A percentile compares a stretch with the other conserved stretches of the same genome.
Evolutionary conservation across 2,113 vertebrate species (phyloP).

Genomic region (Sterna hirundo): DNA sequence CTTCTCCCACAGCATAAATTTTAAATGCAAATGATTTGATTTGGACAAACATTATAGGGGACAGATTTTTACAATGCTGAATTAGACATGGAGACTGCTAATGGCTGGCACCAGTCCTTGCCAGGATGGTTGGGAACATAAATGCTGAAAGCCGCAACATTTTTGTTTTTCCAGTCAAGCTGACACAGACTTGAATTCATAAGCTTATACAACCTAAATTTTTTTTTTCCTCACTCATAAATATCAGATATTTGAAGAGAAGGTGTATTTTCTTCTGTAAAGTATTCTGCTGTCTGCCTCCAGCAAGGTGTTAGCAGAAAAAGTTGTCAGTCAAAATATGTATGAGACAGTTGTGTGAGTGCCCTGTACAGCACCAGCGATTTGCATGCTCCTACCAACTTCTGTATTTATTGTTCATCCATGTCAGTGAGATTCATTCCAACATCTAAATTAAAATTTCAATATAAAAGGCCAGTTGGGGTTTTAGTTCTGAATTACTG

Average conservation of each 20-base stretch:
- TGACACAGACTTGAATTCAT: neutral
- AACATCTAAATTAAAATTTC: constrained; percentile 43
- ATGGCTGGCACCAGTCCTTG: neutral
- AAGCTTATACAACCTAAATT: neutral
- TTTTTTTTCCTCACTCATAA: neutral
- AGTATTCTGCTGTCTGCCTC: neutral
- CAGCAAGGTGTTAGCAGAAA: neutral
- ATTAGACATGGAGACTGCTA: neutral
- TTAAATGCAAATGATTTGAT: constrained; percentile 32
- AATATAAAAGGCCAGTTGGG: constrained; percentile 2
- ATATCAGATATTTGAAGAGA: neutral
- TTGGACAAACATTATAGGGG: neutral
- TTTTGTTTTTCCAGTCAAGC: neutral
- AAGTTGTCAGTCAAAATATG: neutral
- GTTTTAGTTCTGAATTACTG: constrained; percentile 55
- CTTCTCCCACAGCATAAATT: constrained; percentile 39
- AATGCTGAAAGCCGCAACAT: neutral
- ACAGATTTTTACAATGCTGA: constrained; percentile 20
- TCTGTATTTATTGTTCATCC: neutral
- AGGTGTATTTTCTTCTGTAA: neutral
- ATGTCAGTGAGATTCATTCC: neutral
- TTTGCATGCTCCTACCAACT: neutral
- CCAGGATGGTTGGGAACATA: neutral
- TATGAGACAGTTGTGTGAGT: neutral
- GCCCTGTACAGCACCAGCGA: neutral